phyloP scores from a whole-genome alignment of 2,888 invertebrate genomes.

The Agonopterix alstromeriana region DNA sequence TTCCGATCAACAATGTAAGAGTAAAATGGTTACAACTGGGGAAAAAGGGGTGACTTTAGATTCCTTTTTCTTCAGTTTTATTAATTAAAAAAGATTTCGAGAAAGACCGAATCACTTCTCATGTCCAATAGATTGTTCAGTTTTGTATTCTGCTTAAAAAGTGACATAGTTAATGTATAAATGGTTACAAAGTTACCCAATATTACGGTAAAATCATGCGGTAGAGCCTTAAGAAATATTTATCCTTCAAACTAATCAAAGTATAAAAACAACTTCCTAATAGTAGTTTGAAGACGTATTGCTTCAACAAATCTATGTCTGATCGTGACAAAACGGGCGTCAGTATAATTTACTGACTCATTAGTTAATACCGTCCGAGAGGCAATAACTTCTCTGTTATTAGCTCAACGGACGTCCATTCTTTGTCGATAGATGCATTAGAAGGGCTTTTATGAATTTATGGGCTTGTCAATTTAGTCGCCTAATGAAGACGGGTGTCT shows the following conservation, averaged over 20 bases:
- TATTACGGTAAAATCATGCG: too few relatives aligned
- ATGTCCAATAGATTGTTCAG: too few relatives aligned
- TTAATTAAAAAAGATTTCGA: too few relatives aligned
- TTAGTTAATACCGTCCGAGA: constrained; percentile 33
- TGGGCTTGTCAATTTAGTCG: not conserved
- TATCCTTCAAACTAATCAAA: not conserved
- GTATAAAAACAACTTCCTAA: not conserved
- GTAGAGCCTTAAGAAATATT: too few relatives aligned
- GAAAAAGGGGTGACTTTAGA: too few relatives aligned
- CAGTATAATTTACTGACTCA: constrained; percentile 31
- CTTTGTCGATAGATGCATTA: not conserved
- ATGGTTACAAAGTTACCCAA: too few relatives aligned
- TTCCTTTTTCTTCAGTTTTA: too few relatives aligned
- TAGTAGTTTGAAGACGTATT: constrained; percentile 11
- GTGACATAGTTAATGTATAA: too few relatives aligned
- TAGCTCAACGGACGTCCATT: constrained; percentile 1
- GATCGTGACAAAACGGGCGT: constrained; percentile 20
- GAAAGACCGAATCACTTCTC: too few relatives aligned
- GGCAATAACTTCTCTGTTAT: constrained; percentile 11
- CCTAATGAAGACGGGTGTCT: not conserved
- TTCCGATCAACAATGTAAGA: too few relatives aligned
- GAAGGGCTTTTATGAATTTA: not conserved
- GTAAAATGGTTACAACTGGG: too few relatives aligned
- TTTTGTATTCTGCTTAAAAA: too few relatives aligned
- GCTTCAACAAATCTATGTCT: constrained; percentile 24